These are phyloP conservation scores for Eidolon dupreanum DNA, from an alignment of 2,797 vertebrate species.

Conservation along the genomic window DNA sequence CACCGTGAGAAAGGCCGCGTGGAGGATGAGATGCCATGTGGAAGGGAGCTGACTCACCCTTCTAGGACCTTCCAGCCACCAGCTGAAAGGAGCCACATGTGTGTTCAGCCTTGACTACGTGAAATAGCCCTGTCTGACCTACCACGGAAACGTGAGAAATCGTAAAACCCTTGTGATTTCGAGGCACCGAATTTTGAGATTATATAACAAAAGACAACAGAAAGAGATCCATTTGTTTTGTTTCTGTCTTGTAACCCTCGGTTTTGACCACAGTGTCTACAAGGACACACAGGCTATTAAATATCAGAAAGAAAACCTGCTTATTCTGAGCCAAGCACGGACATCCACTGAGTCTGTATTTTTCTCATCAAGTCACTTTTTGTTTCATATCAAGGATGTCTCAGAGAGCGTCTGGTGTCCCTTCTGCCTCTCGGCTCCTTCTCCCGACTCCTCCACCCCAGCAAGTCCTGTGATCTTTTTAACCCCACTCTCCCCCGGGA, in stretches of 20 bases:
- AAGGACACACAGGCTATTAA: not conserved
- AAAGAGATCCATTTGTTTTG: not conserved
- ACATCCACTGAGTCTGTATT: not conserved
- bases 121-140: not conserved
- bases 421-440: not conserved
- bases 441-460: not conserved
- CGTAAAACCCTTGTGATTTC: not conserved
- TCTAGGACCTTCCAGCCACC: not conserved
- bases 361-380: not conserved
- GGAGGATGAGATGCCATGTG: not conserved
- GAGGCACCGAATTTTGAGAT: not conserved
- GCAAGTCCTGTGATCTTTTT: not conserved
- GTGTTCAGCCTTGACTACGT: not conserved
- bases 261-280: not conserved
- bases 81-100: not conserved
- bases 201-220: not conserved
- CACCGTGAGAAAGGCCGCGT: not conserved
- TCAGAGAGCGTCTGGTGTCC: not conserved
- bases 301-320: not conserved
- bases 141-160: not conserved
- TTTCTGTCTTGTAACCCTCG: not conserved
- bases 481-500: not conserved
- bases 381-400: not conserved
- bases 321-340: not conserved
- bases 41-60: not conserved